Base-by-base conservation (phyloP, 2,888 invertebrate species). In the Antheraea assamensis region DNA sequence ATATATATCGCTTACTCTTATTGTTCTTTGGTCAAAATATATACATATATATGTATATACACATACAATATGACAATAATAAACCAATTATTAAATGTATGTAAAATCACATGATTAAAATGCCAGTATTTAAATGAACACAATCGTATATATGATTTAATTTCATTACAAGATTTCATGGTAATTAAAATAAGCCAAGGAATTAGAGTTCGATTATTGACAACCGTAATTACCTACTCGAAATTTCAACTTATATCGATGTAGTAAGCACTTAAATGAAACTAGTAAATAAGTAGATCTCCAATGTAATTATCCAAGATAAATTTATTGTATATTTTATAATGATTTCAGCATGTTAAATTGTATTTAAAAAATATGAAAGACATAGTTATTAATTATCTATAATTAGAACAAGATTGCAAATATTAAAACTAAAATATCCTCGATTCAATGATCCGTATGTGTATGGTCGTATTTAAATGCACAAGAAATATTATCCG, bases 21-120 rank as follows among this genome's bases (percentile, higher is more conserved):
- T 86, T 86, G 85, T 85, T 90, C 90, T 90, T 90, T 90, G 90
- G 90, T 87, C 84, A 85, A 83, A 80, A 77, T 79, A 80, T 78
- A 74, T 71, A 77, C 72, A 61, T 30, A 61, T 5, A 61, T 42
- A 42, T 17, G 80, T 78, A 74, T 71, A 77, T 73, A 64, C 27
- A 64, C 30, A 30, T n/a, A n/a, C 19, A 64, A 58, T 58, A 58
- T 10, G 24, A 58, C 24, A 58, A 30, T 30, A 30, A 30, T 64
- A 64, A 27, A 30, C 30, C 27, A 30, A 30, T 64, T 64, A 61
- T 64, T 30, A 15, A 64, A 27, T 30, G 27, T 3, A 27, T 64
- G 30, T 64, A 64, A 24, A 24, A 24, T 58, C 58, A 58, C 58
- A 58, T 58, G 3, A 58, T 58, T 58, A 58, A n/a, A 58, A 8